phyloP scores from a whole-genome alignment of 2,888 invertebrate genomes.

The Drosophila nr. medialis region DNA sequence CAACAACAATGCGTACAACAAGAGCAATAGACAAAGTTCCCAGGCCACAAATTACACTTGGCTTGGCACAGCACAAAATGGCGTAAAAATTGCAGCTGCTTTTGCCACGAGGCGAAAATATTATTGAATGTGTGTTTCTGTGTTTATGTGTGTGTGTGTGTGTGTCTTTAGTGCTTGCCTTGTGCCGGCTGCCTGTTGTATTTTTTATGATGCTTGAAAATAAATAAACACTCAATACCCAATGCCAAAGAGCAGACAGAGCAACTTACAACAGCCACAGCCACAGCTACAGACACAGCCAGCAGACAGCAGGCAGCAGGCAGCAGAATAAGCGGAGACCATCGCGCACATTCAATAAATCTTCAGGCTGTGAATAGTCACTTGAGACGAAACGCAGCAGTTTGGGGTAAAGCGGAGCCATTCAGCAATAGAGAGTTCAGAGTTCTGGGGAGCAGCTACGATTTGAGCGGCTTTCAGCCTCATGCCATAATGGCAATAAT shows the following conservation, averaged over 20 bases:
- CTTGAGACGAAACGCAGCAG: conserved; percentile 64
- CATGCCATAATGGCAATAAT: conserved; percentile 73
- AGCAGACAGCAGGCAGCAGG: conserved; percentile 23
- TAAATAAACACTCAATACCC: conserved; percentile 82
- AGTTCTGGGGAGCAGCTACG: conserved; percentile 26
- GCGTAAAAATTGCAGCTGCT: conserved; percentile 78
- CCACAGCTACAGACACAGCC: conserved; percentile 29
- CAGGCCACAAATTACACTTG: conserved; percentile 77
- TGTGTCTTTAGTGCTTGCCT: conserved; percentile 27
- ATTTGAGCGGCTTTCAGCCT: conserved; percentile 69
- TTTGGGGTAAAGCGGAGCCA: background rate
- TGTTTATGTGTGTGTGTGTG: conserved; percentile 36
- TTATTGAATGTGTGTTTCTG: conserved; percentile 61
- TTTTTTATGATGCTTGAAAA: conserved; percentile 81
- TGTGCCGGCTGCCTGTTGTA: conserved; percentile 46
- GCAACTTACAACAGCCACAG: conserved; percentile 50
- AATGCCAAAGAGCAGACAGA: conserved; percentile 74
- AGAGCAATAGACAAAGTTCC: conserved; percentile 75
- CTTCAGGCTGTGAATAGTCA: conserved; percentile 79
- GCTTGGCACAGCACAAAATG: conserved; percentile 68
- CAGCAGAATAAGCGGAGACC: conserved; percentile 36
- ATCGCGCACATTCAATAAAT: conserved; percentile 79
- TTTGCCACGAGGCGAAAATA: conserved; percentile 60
- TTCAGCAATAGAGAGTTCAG: conserved; percentile 10
- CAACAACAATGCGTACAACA: conserved; percentile 15